Evolutionary conservation across 2,113 vertebrate species (phyloP), one percentile per base, ranked within the genome.

Genomic region (Gadus chalcogrammus): DNA sequence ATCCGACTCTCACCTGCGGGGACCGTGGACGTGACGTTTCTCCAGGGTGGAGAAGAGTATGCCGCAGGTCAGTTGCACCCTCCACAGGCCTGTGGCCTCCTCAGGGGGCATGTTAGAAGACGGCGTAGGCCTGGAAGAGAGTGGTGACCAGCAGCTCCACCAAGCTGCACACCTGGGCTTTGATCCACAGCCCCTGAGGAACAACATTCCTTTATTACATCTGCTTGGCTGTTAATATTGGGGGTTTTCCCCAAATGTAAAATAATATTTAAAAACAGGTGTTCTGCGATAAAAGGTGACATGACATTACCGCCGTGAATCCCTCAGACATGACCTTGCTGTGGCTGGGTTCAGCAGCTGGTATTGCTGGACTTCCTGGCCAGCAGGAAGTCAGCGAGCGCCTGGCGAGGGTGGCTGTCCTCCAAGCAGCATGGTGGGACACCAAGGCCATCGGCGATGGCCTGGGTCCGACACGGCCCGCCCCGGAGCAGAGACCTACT

Each of bases 91-190:
- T 15, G 6, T 73, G 65, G 13, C 60, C 42, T 7, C 94, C 94
- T 95, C 94, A 0, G 93, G 92, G 9, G 91, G 18, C 1, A 93
- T 88, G 82, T n/a, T 96, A 98, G 90, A 99, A 99, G 3, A 99
- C 92, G 0, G 95, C 93, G 0, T 98, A 93, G 0, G 96, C 96
- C 81, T 99, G 97, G 91, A 93, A 97, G 83, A 99, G 77, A 0
- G 97, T 99, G 22, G 95, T 97, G 76, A 93, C 93, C 69, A 99
- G 88, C 80, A 98, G 84, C 88, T 98, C 96, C 90, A 99, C 94
- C 72, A 99, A 83, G 0, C 94, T 94, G 72, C 96, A 98, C 58
- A 98, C 93, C 88, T 98, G 96, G 2, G 94, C 92, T 77, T 98
- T 97, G 79, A 98, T 92, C 7, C 95, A n/a, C 93, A 2, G 94